These are phyloP conservation scores for Galendromus occidentalis DNA, from an alignment of 1,140 invertebrate genomes.

Conservation along the genomic window DNA sequence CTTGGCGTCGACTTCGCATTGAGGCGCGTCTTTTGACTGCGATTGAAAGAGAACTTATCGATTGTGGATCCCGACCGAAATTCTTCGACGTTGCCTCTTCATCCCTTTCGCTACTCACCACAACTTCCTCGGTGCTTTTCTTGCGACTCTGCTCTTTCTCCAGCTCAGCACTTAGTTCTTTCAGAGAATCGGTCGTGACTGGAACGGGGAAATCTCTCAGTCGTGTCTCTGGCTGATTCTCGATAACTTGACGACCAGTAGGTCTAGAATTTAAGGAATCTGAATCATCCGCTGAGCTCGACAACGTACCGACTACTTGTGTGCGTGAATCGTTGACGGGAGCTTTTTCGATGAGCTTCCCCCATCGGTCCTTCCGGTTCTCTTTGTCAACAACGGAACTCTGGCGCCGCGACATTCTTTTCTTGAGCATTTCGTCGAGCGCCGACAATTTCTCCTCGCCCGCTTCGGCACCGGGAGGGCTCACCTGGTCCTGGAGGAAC, in stretches of 20 bases:
- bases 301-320: not conserved
- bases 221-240: too few relatives aligned
- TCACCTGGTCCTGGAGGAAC: too few relatives aligned
- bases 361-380: not conserved
- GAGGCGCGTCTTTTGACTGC: too few relatives aligned
- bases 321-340: not conserved
- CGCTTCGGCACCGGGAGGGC: not conserved
- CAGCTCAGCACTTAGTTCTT: not conserved
- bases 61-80: too few relatives aligned
- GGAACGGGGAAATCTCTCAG: too few relatives aligned
- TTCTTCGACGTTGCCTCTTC: too few relatives aligned
- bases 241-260: too few relatives aligned
- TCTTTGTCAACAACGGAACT: not conserved
- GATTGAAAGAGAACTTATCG: too few relatives aligned
- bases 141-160: not conserved
- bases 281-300: too few relatives aligned
- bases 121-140: not conserved
- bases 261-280: too few relatives aligned
- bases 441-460: not conserved
- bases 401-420: not conserved
- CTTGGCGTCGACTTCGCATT: too few relatives aligned
- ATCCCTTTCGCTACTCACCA: not conserved
- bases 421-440: slow-evolving; percentile 8
- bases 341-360: not conserved
- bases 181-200: not conserved